Percentiles rank a stretch among this genome's conserved stretches.
Conservation (phyloP, 2,113 vertebrate genomes). For the Sylvicapra grimmia region DNA sequence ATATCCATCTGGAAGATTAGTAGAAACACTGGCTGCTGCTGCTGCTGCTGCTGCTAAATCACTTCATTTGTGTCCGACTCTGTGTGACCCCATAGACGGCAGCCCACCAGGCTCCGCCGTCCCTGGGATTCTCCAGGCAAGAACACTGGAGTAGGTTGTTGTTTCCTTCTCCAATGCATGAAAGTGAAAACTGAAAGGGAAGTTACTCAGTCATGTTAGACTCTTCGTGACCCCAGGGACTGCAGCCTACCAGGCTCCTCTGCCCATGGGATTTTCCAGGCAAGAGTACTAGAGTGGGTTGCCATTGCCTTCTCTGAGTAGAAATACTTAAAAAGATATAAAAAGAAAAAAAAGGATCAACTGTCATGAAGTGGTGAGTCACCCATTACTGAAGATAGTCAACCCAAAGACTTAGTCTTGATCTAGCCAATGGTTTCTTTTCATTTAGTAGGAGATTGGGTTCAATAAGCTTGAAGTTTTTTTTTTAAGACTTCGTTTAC, state of each 20-base stretch:
- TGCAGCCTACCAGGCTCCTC: too few relatives aligned
- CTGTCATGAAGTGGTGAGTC: background rate
- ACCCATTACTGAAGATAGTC: background rate
- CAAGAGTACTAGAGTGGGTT: too few relatives aligned
- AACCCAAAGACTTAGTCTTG: background rate
- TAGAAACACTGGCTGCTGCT: background rate
- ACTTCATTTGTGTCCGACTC: accelerated
- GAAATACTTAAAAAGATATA: background rate
- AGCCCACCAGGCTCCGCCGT: too few relatives aligned
- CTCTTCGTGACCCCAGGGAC: accelerated
- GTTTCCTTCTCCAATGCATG: too few relatives aligned
- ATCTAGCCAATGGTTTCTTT: background rate
- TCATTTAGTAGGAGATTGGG: background rate
- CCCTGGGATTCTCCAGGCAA: too few relatives aligned
- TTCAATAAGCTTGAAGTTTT: background rate
- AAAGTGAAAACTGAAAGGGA: too few relatives aligned
- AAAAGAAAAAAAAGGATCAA: background rate
- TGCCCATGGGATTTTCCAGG: too few relatives aligned
- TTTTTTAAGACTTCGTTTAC: background rate
- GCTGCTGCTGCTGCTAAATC: too few relatives aligned
- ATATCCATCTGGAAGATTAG: background rate
- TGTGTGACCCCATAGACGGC: accelerated
- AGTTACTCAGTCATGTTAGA: accelerated
- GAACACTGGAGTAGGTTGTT: too few relatives aligned
- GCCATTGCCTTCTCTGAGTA: too few relatives aligned